Evolutionary conservation across 2,113 vertebrate species (phyloP), one percentile per base, ranked within the genome.

Genomic region (Callipepla squamata): DNA sequence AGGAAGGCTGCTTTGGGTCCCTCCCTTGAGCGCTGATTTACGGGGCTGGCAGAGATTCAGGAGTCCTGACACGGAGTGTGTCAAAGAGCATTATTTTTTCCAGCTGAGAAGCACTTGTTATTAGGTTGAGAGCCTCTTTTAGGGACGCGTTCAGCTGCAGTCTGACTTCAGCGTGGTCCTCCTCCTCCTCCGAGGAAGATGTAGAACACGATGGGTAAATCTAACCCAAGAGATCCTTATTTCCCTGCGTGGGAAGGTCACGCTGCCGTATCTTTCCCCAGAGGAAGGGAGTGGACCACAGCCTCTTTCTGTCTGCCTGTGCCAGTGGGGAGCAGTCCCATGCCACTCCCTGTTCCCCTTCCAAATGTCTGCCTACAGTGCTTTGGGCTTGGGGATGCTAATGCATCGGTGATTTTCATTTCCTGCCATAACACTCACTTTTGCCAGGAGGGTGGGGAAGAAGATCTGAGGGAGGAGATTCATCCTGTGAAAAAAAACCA

Each of bases 11-110:
- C 61, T 92, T 86, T 79, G 93, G 87, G 80, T 89, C 62, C 75
- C 94, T 96, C 91, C 95, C 86, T 80, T 50, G 83, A 90, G 55
- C 1, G 68, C 86, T 93, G 92, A 92, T 88, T 93, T 92, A 95
- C 45, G 75, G 36, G 36, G 58, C 84, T 93, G 95, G 93, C 80
- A 84, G 77, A 42, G 75, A 47, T 34, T 89, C 85, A 93, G 62
- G 80, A 63, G 36, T 48, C 77, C 9, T 42, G 55, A 40, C 86
- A 87, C 53, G 42, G 40, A 2, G 17, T 9, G 18, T 55, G 86
- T 87, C 80, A 68, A 68, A 55, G 18, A 88, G 80, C 61, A 83
- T 69, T 84, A 20, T 48, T 86, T 53, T 51, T 80, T 84, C n/a
- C n/a, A 15, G 30, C 65, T 78, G 34, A 89, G 51, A 57, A 83